Base-by-base conservation (phyloP, 2,888 invertebrate genomes). In the Craniophora ligustri region DNA sequence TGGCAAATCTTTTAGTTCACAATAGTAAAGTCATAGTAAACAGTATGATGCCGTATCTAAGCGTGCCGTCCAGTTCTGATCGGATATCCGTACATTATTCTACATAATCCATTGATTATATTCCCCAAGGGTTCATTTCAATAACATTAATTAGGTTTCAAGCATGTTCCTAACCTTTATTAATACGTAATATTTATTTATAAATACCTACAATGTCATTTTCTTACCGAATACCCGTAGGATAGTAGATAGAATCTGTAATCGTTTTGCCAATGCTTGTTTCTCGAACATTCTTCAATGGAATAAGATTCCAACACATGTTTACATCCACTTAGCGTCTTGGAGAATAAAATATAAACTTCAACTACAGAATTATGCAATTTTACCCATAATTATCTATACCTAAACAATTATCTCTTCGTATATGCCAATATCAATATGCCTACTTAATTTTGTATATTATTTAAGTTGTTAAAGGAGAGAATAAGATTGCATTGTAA, bases 401-500 rank as follows among this genome's bases (percentile, higher is more conserved):
- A 47, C 23, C n/a, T 50, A 49, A 51, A 26, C 50, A 60, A 49
- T 28, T 30, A 44, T 34, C 34, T 60, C 51, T 71, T 63, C 58
- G 46, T 66, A 61, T 60, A 59, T 42, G 26, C 63, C n/a, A 61
- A 53, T 64, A 45, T 50, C 57, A 53, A 67, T 65, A 61, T 47
- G 49, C 64, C 59, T 68, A 68, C 66, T 63, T 70, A 67, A 70
- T 76, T 72, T 69, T 78, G 77, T 80, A 72, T 83, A 76, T 84
- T 86, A n/a, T 79, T 88, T 90, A 88, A 88, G 87, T 88, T 89
- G 81, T 88, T 88, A 85, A 86, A 91, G 91, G 92, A 93, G 92
- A 92, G 92, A 92, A 91, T 86, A 92, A 92, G 92, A 92, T 92
- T 92, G 91, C 91, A 90, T 87, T 80, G 86, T 87, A 77, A 82